A percentile compares a stretch with the other conserved stretches of the same genome.
Evolutionary conservation across 2,113 vertebrate genomes (phyloP).

Genomic region (Rhinopomastus cyanomelas): DNA sequence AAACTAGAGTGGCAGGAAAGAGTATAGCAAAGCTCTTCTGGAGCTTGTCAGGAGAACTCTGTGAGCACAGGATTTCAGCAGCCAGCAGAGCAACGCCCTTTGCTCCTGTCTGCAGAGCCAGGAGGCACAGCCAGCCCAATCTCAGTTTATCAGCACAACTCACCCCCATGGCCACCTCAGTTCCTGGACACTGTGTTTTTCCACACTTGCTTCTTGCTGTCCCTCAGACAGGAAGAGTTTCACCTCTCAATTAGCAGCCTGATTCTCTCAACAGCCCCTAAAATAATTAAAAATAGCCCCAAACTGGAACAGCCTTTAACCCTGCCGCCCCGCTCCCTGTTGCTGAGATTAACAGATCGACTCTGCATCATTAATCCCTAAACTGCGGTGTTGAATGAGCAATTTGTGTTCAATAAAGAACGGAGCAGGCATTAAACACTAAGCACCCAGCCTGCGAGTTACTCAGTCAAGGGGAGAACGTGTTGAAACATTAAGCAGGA

Average conservation of each 20-base stretch:
- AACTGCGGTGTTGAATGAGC: slow-evolving; percentile 75
- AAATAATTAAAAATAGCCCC: slow-evolving; percentile 14
- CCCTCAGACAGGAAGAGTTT: not conserved
- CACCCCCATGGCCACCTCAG: fast-evolving
- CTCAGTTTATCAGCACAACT: not conserved
- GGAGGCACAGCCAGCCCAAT: not conserved
- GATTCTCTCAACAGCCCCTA: not conserved
- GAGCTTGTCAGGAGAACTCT: not conserved
- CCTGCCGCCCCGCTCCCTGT: fast-evolving
- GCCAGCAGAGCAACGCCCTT: not conserved
- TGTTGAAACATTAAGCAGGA: slow-evolving; percentile 20
- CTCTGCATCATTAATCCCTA: slow-evolving; percentile 67
- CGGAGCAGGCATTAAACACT: slow-evolving; percentile 11
- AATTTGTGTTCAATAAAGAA: slow-evolving; percentile 28
- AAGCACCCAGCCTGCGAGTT: not conserved
- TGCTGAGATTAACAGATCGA: slow-evolving; percentile 45
- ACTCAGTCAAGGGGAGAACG: slow-evolving; percentile 22
- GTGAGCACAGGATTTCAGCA: not conserved
- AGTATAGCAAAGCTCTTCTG: not conserved
- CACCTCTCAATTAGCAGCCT: not conserved
- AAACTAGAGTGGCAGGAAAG: not conserved
- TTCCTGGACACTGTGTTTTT: not conserved
- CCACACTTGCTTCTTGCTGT: not conserved
- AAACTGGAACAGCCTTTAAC: slow-evolving; percentile 21
- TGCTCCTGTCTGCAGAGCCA: not conserved